Evolutionary conservation across 2,888 invertebrate species (phyloP), one percentile per base, ranked within the genome.

Genomic region (Plusia festucae): DNA sequence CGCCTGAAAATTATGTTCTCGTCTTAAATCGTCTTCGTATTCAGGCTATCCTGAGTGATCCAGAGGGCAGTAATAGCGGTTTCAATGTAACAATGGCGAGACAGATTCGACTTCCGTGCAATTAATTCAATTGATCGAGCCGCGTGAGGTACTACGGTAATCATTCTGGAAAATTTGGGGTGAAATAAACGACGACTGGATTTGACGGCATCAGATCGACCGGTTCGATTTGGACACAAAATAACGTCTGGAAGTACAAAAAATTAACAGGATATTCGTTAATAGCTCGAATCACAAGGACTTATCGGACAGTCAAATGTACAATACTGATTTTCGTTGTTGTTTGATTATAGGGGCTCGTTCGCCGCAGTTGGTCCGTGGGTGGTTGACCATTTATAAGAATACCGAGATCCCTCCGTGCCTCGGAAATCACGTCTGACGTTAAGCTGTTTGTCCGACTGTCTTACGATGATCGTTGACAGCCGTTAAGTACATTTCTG

Each of bases 91-190:
- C 76, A 78, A 78, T 78, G 65, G 61, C 53, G 67, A 57, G 53
- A 70, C 61, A 76, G 73, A 78, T 76, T 78, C 54, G 40, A 66
- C 65, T 76, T 78, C 76, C 67, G 64, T 67, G 65, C 61, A 78
- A 78, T 77, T 77, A 77, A 69, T 64, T 61, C 61, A 73, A 76
- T 68, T 75, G 75, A 75, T 75, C 68, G 54, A 77, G 56, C 34
- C 61, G 60, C 30, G 65, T 44, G 24, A 7, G 32, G 15, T 77
- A 70, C 40, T 22, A 64, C 15, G 22, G 24, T 16, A 44, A 15
- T 49, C 0, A 11, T 44, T 66, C 24, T 34, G 49, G 46, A 60
- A 44, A 22, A 9, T 30, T 18, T 20, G n/a, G n/a, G 40, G 40
- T 40, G 40, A 30, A 30, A 24, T 30, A 30, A 30, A 13, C 34